Conservation (phyloP, 2,888 invertebrate species). For the Cantharis nigra region DNA sequence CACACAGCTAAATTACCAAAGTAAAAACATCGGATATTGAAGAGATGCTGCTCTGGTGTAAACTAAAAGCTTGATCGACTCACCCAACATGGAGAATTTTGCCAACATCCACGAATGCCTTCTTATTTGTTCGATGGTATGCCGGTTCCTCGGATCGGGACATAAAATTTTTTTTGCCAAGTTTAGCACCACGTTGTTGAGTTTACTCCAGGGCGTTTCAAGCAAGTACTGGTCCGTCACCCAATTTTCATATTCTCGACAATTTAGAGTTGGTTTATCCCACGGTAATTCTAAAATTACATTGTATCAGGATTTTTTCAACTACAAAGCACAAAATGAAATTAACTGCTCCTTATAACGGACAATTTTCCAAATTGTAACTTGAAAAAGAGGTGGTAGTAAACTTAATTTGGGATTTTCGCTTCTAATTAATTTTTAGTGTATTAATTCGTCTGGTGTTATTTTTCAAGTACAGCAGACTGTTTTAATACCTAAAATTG, state of each 20-base stretch:
- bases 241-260: slow-evolving; percentile 78
- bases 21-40: slow-evolving; percentile 60
- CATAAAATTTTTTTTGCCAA: slow-evolving; percentile 77
- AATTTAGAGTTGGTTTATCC: slow-evolving; percentile 78
- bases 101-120: slow-evolving; percentile 75
- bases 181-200: slow-evolving; percentile 75
- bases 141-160: slow-evolving; percentile 68
- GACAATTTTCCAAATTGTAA: too few species aligned
- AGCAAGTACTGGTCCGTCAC: slow-evolving; percentile 68
- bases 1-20: slow-evolving; percentile 92
- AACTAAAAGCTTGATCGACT: neutral
- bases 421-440: neutral
- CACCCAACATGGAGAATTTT: slow-evolving; percentile 39
- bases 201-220: slow-evolving; percentile 78
- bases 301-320: too few species aligned
- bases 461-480: neutral
- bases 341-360: too few species aligned
- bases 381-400: too few species aligned
- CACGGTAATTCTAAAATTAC: slow-evolving; percentile 82
- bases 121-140: slow-evolving; percentile 69
- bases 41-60: slow-evolving; percentile 37
- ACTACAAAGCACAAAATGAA: too few species aligned
- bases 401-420: too few species aligned
- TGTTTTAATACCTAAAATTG: neutral
- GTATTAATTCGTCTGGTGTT: neutral